phyloP scores from a whole-genome alignment of 2,797 vertebrate species.

The Danio aesculapii region DNA sequence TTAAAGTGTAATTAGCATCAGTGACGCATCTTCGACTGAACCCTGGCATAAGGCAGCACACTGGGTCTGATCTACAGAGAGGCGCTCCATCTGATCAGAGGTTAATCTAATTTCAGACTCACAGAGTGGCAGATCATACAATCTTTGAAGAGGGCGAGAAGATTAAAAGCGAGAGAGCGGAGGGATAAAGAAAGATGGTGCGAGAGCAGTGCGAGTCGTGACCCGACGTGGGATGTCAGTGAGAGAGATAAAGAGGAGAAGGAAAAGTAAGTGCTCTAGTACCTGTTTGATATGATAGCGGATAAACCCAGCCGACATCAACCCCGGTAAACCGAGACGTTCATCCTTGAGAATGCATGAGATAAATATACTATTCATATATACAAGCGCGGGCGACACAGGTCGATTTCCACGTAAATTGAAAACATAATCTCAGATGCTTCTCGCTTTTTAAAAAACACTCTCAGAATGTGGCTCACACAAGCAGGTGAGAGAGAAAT shows the following conservation, averaged over 20 bases:
- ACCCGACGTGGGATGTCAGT: conserved; percentile 31
- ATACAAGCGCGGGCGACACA: conserved; percentile 22
- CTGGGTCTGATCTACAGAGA: conserved; percentile 27
- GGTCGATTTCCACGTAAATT: conserved; percentile 38
- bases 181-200: conserved; percentile 12
- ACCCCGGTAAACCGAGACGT: conserved; percentile 15
- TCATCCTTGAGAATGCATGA: conserved; percentile 29
- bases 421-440: conserved; percentile 34
- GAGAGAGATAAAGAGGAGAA: conserved; percentile 23
- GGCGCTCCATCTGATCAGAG: conserved; percentile 66
- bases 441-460: conserved; percentile 17
- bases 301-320: conserved; percentile 39
- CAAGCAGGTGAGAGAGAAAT: not conserved
- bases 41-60: conserved; percentile 20
- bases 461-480: conserved; percentile 7
- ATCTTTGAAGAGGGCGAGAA: conserved; percentile 38
- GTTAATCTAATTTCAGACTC: conserved; percentile 62
- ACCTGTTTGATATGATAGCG: conserved; percentile 28
- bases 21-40: conserved; percentile 38
- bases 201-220: conserved; percentile 7
- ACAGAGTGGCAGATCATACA: conserved; percentile 49
- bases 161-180: conserved; percentile 38
- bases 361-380: conserved; percentile 30
- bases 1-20: conserved; percentile 62
- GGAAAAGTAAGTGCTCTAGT: conserved; percentile 29